These are phyloP conservation scores for Axinella damicornis DNA, from an alignment of 37 sponge, comb jelly and placozoan genomes.

Conservation along the genomic window DNA sequence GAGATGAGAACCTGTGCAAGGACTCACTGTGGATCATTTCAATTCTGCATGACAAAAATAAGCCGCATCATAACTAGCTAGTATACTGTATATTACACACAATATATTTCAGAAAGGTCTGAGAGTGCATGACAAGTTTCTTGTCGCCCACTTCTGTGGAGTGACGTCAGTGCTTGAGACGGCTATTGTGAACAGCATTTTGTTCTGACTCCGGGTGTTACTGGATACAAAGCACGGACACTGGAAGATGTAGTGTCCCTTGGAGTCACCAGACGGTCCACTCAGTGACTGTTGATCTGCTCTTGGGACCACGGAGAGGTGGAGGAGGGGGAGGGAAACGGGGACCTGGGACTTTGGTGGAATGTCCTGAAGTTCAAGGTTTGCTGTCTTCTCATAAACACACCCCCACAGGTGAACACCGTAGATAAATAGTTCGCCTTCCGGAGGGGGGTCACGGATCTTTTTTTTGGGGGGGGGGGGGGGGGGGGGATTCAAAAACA, in stretches of 20 bases:
- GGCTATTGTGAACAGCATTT: constrained; percentile 40
- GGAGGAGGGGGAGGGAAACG: constrained; percentile 70
- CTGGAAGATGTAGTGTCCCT: constrained; percentile 45
- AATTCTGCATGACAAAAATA: too few species aligned
- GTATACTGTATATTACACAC: too few species aligned
- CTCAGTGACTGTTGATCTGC: neutral
- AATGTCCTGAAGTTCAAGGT: constrained; percentile 66
- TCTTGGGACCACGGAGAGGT: constrained; percentile 42
- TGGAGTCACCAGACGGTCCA: constrained; percentile 1
- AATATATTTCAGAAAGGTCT: constrained; percentile 61
- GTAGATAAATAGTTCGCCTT: constrained; percentile 80
- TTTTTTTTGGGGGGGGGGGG: too few species aligned
- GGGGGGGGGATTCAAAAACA: neutral
- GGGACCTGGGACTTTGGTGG: constrained; percentile 65
- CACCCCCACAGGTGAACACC: constrained; percentile 86
- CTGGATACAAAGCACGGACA: constrained; percentile 59
- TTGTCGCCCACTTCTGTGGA: constrained; percentile 62
- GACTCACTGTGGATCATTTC: too few species aligned
- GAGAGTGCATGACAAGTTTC: constrained; percentile 66
- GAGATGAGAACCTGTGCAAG: too few species aligned
- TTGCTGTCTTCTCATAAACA: constrained; percentile 71
- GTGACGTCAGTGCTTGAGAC: constrained; percentile 62
- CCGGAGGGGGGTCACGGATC: constrained; percentile 92
- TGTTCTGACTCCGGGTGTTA: neutral
- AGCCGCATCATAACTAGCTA: too few species aligned